Evolutionary conservation across 2,113 vertebrate genomes (phyloP).

Genomic region (Scomber colias): DNA sequence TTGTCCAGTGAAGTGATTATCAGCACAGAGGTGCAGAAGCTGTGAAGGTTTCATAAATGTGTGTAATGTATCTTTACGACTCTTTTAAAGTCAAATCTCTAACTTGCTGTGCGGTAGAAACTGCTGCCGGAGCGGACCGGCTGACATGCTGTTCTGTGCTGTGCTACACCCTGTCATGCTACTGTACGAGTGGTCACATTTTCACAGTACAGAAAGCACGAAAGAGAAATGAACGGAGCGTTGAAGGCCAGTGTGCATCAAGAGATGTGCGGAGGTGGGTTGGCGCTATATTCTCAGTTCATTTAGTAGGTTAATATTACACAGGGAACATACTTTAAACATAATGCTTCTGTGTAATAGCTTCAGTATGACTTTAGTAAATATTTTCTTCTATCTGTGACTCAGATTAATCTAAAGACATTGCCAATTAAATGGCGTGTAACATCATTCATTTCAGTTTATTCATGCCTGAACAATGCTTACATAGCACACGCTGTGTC

Average conservation of each 20-base stretch:
- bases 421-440: too few species aligned
- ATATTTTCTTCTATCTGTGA: too few species aligned
- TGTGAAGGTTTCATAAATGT: conserved; percentile 55
- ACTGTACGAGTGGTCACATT: background rate
- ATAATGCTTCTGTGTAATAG: too few species aligned
- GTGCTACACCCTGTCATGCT: background rate
- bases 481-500: background rate
- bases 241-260: background rate
- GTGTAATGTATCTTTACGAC: conserved; percentile 55
- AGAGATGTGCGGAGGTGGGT: background rate
- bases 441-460: background rate
- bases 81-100: conserved; percentile 64
- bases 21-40: conserved; percentile 16
- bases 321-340: too few species aligned
- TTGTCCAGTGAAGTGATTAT: conserved; percentile 53
- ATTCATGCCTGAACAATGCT: background rate
- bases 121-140: conserved; percentile 44
- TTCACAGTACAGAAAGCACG: conserved; percentile 3
- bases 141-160: background rate
- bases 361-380: too few species aligned
- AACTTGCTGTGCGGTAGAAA: conserved; percentile 28
- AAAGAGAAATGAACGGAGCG: background rate
- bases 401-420: too few species aligned
- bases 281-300: background rate
- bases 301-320: background rate